Evolutionary conservation across 2,888 invertebrate species (phyloP).

Genomic region (Taenaris catops): DNA sequence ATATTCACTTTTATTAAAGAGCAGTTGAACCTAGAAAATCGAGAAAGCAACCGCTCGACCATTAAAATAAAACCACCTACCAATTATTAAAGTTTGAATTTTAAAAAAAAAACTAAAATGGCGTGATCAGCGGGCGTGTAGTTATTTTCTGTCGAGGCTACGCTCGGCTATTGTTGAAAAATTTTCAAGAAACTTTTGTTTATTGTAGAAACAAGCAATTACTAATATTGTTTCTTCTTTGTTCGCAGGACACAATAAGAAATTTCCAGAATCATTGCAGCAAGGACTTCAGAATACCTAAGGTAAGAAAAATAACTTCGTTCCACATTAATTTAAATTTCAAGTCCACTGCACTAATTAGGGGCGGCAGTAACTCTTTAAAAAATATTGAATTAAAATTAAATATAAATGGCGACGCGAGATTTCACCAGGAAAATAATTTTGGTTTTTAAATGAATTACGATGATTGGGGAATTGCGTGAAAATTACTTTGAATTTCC

Average conservation of each 20-base stretch:
- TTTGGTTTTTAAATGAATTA: constrained; percentile 8
- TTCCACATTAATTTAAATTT: constrained; percentile 28
- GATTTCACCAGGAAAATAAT: constrained; percentile 8
- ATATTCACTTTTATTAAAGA: too few species aligned
- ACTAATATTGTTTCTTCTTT: constrained; percentile 26
- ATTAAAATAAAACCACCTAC: too few species aligned
- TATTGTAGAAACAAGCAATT: constrained; percentile 22
- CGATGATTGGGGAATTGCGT: constrained; percentile 13
- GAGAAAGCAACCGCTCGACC: too few species aligned
- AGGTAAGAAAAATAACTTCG: constrained; percentile 39
- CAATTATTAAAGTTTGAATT: too few species aligned
- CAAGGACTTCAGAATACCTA: constrained; percentile 37
- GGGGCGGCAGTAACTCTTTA: constrained; percentile 10
- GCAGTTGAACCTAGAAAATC: too few species aligned
- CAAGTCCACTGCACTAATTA: constrained; percentile 25
- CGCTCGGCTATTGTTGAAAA: constrained; percentile 15
- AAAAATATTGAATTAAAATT: constrained; percentile 17
- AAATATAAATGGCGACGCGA: constrained; percentile 11
- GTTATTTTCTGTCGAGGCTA: background rate
- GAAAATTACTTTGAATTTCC: constrained; percentile 13
- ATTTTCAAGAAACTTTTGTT: constrained; percentile 22
- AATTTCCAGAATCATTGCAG: constrained; percentile 27
- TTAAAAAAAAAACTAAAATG: background rate
- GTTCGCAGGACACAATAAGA: constrained; percentile 40
- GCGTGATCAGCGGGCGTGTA: background rate